Evolutionary conservation across 1,140 invertebrate species (phyloP).

Genomic region (Brachionus rubens): DNA sequence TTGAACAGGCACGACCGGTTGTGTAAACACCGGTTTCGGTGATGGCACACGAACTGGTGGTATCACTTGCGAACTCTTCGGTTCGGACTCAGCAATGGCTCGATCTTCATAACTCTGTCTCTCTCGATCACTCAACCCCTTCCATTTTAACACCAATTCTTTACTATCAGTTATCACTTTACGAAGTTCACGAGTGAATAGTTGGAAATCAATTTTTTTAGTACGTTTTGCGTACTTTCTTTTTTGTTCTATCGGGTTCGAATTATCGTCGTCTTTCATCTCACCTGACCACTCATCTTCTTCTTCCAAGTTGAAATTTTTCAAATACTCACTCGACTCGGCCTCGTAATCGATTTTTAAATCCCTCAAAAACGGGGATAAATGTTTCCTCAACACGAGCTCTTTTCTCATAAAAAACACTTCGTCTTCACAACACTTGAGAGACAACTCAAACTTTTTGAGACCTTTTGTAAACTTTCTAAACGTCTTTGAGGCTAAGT

Average conservation of each 20-base stretch:
- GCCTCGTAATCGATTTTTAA: conserved; percentile 29
- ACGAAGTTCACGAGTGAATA: not conserved
- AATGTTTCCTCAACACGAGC: not conserved
- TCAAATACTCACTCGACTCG: not conserved
- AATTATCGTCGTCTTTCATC: conserved; percentile 20
- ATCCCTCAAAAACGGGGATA: not conserved
- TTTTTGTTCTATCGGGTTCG: not conserved
- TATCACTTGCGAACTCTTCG: not conserved
- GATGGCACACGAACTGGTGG: not conserved
- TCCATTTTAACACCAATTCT: conserved; percentile 14
- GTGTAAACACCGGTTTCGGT: not conserved
- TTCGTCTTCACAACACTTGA: conserved; percentile 27
- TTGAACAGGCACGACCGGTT: not conserved
- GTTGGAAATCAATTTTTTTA: conserved; percentile 19
- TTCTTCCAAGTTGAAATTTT: conserved; percentile 24
- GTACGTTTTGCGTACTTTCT: not conserved
- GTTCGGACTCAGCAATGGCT: not conserved
- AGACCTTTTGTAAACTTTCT: conserved; percentile 38
- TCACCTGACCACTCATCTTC: not conserved
- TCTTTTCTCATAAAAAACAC: conserved; percentile 6
- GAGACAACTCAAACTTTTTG: not conserved
- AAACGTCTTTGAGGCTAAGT: not conserved
- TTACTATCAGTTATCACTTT: conserved; percentile 1
- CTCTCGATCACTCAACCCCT: conserved; percentile 5
- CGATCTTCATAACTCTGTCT: not conserved